These are phyloP conservation scores for Rhamnusium bicolor DNA, from an alignment of 2,888 invertebrate species.

Conservation along the genomic window DNA sequence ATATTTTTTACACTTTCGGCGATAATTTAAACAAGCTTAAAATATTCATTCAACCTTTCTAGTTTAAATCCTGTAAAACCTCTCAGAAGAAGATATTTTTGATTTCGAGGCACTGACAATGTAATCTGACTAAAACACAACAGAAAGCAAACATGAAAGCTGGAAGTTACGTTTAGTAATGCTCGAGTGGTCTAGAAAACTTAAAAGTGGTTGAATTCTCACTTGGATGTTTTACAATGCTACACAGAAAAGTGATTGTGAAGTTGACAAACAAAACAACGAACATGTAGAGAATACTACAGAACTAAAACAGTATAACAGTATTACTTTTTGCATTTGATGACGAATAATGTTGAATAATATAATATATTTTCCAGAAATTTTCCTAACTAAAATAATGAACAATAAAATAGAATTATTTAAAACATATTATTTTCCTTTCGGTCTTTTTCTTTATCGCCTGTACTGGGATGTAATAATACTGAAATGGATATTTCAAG, in stretches of 20 bases:
- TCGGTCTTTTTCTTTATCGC: neutral
- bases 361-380: constrained; percentile 10
- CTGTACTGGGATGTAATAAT: too few species aligned
- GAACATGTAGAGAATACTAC: neutral
- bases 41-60: neutral
- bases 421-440: neutral
- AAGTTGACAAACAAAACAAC: constrained; percentile 26
- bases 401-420: neutral
- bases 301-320: constrained; percentile 4
- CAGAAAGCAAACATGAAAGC: constrained; percentile 7
- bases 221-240: constrained; percentile 25
- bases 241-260: constrained; percentile 24
- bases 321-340: constrained; percentile 19
- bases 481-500: too few species aligned
- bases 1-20: neutral
- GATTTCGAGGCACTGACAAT: neutral
- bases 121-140: constrained; percentile 10
- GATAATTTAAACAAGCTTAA: neutral
- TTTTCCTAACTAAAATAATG: constrained; percentile 5
- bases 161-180: constrained; percentile 11
- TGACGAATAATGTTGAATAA: neutral
- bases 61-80: neutral
- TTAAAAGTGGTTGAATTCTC: constrained; percentile 20
- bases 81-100: neutral
- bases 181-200: constrained; percentile 2